A percentile compares a stretch with the other conserved stretches of the same genome.
Conservation (phyloP, 2,113 vertebrate genomes). For the Lasiurus cinereus region DNA sequence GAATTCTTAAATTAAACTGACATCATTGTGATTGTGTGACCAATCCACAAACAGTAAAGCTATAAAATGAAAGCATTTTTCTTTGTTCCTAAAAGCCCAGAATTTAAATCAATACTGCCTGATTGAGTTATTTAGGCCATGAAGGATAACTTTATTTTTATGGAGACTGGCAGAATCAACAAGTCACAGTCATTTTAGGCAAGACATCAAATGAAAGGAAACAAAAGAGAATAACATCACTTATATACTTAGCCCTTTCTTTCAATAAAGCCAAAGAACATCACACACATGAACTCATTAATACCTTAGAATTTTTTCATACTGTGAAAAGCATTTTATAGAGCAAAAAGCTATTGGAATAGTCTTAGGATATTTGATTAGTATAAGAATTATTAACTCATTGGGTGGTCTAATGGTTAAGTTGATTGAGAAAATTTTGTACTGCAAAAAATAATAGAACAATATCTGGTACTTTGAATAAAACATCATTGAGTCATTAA, state of each 20-base stretch:
- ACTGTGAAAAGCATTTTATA: not conserved
- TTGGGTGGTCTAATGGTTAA: not conserved
- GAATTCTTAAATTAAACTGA: slow-evolving; percentile 54
- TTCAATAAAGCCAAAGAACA: slow-evolving; percentile 29
- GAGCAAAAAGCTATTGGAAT: not conserved
- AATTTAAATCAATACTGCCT: slow-evolving; percentile 21
- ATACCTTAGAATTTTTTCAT: slow-evolving; percentile 21
- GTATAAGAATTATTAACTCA: slow-evolving; percentile 2
- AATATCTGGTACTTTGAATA: not conserved
- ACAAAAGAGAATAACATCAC: not conserved
- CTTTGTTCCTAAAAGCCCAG: not conserved
- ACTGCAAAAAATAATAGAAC: slow-evolving; percentile 13
- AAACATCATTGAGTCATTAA: not conserved
- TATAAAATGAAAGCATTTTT: slow-evolving; percentile 4
- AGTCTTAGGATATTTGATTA: not conserved
- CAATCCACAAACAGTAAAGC: not conserved
- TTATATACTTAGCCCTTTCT: not conserved
- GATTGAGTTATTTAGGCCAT: not conserved
- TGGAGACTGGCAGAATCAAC: slow-evolving; percentile 39
- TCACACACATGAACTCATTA: not conserved
- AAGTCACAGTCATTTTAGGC: not conserved
- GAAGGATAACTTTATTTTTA: slow-evolving; percentile 53
- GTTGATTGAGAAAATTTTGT: not conserved
- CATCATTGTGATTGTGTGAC: not conserved
- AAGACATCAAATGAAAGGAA: slow-evolving; percentile 41